Percentiles rank a stretch among this genome's conserved stretches.
These are phyloP conservation scores for Pristionchus entomophagus DNA, from an alignment of 2,888 invertebrate species.

Conservation along the genomic window DNA sequence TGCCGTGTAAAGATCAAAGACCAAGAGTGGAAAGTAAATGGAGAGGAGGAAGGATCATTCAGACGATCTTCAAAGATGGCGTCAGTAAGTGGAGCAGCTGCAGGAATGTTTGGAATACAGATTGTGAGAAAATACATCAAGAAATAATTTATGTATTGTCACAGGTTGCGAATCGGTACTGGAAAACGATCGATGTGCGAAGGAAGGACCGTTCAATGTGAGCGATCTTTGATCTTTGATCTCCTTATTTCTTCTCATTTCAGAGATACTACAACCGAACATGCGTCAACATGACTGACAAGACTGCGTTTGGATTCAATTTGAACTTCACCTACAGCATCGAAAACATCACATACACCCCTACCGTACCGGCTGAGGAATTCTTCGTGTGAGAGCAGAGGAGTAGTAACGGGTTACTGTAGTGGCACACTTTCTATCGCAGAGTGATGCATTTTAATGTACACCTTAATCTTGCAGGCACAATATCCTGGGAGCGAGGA, in stretches of 20 bases:
- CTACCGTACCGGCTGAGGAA: slow-evolving; percentile 25
- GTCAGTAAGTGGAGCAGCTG: slow-evolving; percentile 57
- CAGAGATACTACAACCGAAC: not conserved
- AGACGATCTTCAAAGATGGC: slow-evolving; percentile 58
- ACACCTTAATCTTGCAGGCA: not conserved
- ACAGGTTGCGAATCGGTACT: too few relatives aligned
- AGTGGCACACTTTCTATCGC: not conserved
- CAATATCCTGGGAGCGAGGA: not conserved
- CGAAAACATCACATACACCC: not conserved
- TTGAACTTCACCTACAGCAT: not conserved
- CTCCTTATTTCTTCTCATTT: not conserved
- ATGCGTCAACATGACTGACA: not conserved
- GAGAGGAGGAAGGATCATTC: too few relatives aligned
- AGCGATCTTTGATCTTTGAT: not conserved
- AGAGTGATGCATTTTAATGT: not conserved
- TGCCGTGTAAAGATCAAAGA: too few relatives aligned
- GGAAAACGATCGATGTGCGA: not conserved
- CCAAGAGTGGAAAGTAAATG: too few relatives aligned
- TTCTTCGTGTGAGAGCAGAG: slow-evolving; percentile 31
- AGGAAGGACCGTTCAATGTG: not conserved
- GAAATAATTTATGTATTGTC: too few relatives aligned
- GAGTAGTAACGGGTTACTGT: not conserved
- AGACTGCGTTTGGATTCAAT: too few relatives aligned
- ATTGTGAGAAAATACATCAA: not conserved
- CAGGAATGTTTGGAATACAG: slow-evolving; percentile 58